Percentiles rank a stretch among this genome's conserved stretches.
phyloP scores from a whole-genome alignment of 2,113 vertebrate genomes.

The Cryptomyrus ogoouensis region DNA sequence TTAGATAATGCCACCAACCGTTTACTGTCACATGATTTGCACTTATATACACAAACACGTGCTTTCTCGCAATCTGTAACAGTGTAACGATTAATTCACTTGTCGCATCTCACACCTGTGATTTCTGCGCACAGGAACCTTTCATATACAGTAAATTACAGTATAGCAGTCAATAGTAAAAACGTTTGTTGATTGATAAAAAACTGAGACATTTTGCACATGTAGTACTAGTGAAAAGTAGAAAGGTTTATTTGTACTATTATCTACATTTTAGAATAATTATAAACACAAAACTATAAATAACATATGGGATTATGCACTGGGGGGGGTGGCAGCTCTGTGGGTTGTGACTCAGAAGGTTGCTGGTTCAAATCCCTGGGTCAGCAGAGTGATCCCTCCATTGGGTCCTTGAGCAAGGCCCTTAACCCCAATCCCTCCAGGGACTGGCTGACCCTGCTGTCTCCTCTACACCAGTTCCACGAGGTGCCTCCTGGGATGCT shows the following conservation, averaged over 20 bases:
- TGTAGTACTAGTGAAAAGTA: background rate
- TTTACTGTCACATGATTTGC: background rate
- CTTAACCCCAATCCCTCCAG: background rate
- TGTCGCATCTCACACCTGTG: background rate
- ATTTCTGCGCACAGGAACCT: background rate
- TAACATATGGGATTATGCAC: background rate
- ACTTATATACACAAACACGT: background rate
- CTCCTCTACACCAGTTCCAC: background rate
- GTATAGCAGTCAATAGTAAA: background rate
- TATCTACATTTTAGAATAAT: background rate
- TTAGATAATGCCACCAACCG: background rate
- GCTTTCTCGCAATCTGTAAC: background rate
- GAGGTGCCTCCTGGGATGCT: background rate
- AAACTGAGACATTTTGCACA: background rate
- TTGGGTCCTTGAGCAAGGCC: background rate
- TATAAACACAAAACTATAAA: background rate
- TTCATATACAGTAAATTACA: background rate
- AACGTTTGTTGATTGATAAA: background rate
- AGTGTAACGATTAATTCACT: background rate
- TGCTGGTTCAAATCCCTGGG: background rate
- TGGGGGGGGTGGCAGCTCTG: background rate
- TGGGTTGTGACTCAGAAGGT: background rate
- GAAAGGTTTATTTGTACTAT: background rate
- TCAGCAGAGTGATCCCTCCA: background rate
- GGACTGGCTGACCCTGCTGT: background rate